These are phyloP conservation scores for Rhabdophis nuchalis DNA, from an alignment of 2,797 vertebrate species.

Conservation along the genomic window DNA sequence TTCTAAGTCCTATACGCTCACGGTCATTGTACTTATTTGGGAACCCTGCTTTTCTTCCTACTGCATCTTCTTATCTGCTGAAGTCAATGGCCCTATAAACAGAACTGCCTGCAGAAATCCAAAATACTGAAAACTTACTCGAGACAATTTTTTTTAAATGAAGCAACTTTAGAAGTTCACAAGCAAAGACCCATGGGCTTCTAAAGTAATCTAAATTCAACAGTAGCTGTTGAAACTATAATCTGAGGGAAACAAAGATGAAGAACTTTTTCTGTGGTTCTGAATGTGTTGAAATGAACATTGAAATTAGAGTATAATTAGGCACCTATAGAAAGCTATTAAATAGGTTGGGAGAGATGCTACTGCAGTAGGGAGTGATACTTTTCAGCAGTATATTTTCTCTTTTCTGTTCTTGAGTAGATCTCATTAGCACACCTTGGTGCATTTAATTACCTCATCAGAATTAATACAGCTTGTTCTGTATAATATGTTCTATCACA, in stretches of 20 bases:
- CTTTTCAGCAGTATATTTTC: not conserved
- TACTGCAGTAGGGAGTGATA: not conserved
- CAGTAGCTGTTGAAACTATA: not conserved
- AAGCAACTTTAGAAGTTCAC: not conserved
- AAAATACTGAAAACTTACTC: not conserved
- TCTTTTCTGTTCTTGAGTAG: not conserved
- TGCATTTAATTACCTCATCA: slow-evolving; percentile 26
- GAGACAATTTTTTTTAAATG: not conserved
- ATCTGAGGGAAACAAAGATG: not conserved
- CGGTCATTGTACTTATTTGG: too few species aligned
- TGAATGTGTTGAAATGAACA: not conserved
- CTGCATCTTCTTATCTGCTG: not conserved
- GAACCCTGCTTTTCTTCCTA: not conserved
- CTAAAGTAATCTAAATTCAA: not conserved
- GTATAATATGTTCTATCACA: slow-evolving; percentile 21
- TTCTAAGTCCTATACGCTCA: not conserved
- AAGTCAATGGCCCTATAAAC: not conserved
- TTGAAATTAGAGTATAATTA: not conserved
- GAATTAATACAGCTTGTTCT: slow-evolving; percentile 27
- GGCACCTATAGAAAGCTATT: not conserved
- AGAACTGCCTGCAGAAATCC: not conserved
- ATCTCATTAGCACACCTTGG: slow-evolving; percentile 21
- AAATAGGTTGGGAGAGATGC: not conserved
- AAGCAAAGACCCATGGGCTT: not conserved
- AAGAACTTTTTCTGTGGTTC: not conserved